phyloP scores from a whole-genome alignment of 2,113 vertebrate genomes.

The Rhea pennata region DNA sequence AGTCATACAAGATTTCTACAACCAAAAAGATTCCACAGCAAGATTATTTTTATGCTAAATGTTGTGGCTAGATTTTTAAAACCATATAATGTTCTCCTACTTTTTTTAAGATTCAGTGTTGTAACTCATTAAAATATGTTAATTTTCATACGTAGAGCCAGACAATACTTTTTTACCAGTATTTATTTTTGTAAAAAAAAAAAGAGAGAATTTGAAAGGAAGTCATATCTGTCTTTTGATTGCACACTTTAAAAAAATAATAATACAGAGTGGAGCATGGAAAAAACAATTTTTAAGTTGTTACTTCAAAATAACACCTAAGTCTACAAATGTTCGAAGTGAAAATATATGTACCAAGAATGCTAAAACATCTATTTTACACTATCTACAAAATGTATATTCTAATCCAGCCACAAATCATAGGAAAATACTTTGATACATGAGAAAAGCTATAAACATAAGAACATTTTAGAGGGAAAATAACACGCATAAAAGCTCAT shows the following conservation, averaged over 20 bases:
- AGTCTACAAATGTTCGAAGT: constrained; percentile 50
- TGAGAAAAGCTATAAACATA: constrained; percentile 74
- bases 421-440: constrained; percentile 79
- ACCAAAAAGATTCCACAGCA: neutral
- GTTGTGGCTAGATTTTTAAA: neutral
- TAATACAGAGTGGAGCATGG: constrained; percentile 59
- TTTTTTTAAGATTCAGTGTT: neutral
- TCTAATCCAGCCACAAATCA: constrained; percentile 79
- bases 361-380: constrained; percentile 86
- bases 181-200: constrained; percentile 76
- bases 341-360: constrained; percentile 70
- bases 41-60: neutral
- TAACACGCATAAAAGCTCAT: constrained; percentile 78
- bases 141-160: constrained; percentile 31
- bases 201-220: constrained; percentile 47
- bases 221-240: constrained; percentile 53
- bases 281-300: constrained; percentile 35
- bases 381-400: constrained; percentile 86
- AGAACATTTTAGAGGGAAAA: constrained; percentile 70
- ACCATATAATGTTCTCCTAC: neutral
- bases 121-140: neutral
- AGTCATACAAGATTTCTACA: neutral
- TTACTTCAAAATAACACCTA: constrained; percentile 60
- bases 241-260: constrained; percentile 72
- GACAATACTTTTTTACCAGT: constrained; percentile 34